Evolutionary conservation across 2,113 vertebrate species (phyloP), one percentile per base, ranked within the genome.

Genomic region (Pseudolaguvia tuberculata): DNA sequence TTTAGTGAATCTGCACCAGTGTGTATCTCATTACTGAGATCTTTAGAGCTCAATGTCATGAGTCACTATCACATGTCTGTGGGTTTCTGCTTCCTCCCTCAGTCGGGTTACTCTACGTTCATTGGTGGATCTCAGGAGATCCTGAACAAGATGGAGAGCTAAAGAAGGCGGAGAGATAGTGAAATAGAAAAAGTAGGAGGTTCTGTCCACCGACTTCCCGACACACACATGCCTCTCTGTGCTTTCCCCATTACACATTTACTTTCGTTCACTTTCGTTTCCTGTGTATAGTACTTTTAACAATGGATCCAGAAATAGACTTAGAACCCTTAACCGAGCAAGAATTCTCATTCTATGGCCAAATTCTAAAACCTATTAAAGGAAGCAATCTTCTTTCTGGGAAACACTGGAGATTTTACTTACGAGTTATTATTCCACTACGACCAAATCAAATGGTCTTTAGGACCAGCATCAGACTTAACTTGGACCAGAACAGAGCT

Each of bases 61-160:
- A 12, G 20, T 21, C 51, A 52, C 4, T n/a, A 20, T 57, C 57
- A 35, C 27, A 20, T 20, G 9, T 17, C 57, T 59, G 56, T 58
- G 25, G 8, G 39, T 42, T 42, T 42, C 31, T 35, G 31, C 31
- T 35, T 42, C 7, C 8, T 23, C 91, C 59, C 83, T 91, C 65
- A 85, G 90, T 80, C 89, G 91, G 15, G 62, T 92, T 42, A 42
- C 39, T 42, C 4, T 42, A 8, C 39, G 7, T 42, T 42, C 8
- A 42, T 42, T 42, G 39, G 39, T 42, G 39, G 39, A 42, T 42
- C 1, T 42, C 5, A 42, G 39, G 7, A 0, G 91, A 91, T 5
- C 89, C 91, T 5, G 89, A 91, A 76, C 5, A 85, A 91, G 76
- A 88, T 91, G 72, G 91, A 90, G 91, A 90, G 91, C 78, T 80